Base-by-base conservation (phyloP, 2,888 invertebrate genomes). In the Synergus umbraculus region DNA sequence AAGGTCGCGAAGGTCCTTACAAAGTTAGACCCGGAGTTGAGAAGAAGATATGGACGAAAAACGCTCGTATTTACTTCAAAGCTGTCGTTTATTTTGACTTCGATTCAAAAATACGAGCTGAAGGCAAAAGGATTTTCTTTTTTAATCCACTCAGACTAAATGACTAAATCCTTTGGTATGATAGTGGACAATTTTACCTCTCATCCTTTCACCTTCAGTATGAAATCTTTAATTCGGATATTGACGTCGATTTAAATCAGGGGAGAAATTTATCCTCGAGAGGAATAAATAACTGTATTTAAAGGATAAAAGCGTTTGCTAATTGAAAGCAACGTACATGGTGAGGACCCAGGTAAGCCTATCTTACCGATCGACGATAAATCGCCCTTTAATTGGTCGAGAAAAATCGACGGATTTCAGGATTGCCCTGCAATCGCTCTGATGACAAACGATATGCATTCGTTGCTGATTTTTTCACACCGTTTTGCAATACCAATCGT, bases 391-490 rank as follows among this genome's bases (percentile, higher is more conserved):
- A 73, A 73, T 73, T 73, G 73, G 73, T 73, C 37, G 54, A 54
- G 49, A 73, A 73, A 78, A 85, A 82, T 81, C 82, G 77, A 77
- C 37, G 82, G 41, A 76, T 78, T 81, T 69, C 77, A 79, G 76
- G 63, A 78, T 79, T 81, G 79, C 63, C 81, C 41, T 80, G 80
- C 49, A 67, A 78, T 78, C 66, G 63, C 82, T 81, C 76, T 82
- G 85, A 87, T 88, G 88, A 89, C 85, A 88, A 89, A 88, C 88
- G 87, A 83, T 76, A 77, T 84, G 82, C 84, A 79, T 81, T 79
- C 81, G n/a, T 78, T 83, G 81, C 81, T 85, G 85, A 89, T 90
- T 89, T 89, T 87, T 89, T 87, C 85, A 87, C 86, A 87, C 87
- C 86, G 80, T 86, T 86, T 85, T 54, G 76, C 78, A 78, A 78